Evolutionary conservation across 2,888 invertebrate species (phyloP).

Genomic region (Spodoptera exigua): DNA sequence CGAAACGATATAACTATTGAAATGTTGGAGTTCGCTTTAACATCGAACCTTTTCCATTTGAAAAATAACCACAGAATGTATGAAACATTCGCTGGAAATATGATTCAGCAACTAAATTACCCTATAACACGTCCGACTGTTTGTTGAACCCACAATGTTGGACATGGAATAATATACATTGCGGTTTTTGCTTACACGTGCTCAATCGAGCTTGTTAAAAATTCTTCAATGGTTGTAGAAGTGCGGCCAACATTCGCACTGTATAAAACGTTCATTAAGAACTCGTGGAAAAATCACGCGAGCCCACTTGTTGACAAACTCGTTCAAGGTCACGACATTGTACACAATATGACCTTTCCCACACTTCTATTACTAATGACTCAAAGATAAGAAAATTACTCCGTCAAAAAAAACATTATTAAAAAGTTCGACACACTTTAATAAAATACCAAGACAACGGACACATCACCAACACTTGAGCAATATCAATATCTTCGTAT

Average conservation of each 20-base stretch:
- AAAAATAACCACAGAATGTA: slow-evolving; percentile 13
- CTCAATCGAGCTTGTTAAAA: background rate
- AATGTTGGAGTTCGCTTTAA: background rate
- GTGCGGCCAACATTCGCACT: slow-evolving; percentile 14
- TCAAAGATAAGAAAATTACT: slow-evolving; percentile 13
- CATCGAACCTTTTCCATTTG: slow-evolving; percentile 24
- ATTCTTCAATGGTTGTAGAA: slow-evolving; percentile 23
- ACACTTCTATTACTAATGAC: slow-evolving; percentile 20
- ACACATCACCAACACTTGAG: slow-evolving; percentile 79
- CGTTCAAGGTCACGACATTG: slow-evolving; percentile 59
- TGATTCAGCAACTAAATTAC: slow-evolving; percentile 27
- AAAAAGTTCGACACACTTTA: slow-evolving; percentile 75
- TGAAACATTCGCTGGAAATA: slow-evolving; percentile 34
- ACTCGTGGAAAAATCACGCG: slow-evolving; percentile 44
- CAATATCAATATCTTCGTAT: slow-evolving; percentile 76
- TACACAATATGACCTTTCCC: slow-evolving; percentile 34
- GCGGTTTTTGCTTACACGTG: slow-evolving; percentile 13
- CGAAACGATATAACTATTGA: background rate
- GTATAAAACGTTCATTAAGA: slow-evolving; percentile 23
- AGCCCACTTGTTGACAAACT: slow-evolving; percentile 65
- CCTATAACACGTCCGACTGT: slow-evolving; percentile 24
- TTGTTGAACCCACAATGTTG: slow-evolving; percentile 23
- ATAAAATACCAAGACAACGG: slow-evolving; percentile 71
- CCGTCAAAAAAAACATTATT: slow-evolving; percentile 25
- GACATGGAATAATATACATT: slow-evolving; percentile 18